A percentile compares a stretch with the other conserved stretches of the same genome.
phyloP scores from a whole-genome alignment of 2,888 invertebrate species.

The Eilema depressum region DNA sequence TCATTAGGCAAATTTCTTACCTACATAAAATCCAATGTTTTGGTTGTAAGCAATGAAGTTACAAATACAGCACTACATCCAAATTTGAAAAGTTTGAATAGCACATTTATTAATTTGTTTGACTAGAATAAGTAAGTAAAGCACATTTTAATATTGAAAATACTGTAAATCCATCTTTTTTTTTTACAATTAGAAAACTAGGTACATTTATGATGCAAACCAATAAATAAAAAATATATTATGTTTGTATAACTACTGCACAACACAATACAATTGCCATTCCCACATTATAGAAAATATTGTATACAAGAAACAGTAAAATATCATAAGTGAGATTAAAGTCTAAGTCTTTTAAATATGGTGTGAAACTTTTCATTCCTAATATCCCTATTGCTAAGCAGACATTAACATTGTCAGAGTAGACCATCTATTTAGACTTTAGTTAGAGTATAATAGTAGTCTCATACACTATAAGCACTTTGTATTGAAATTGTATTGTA shows the following conservation, averaged over 20 bases:
- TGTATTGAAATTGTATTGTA: neutral
- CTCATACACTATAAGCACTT: neutral
- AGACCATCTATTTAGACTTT: neutral
- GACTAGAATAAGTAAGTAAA: neutral
- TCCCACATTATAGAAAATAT: slow-evolving; percentile 60
- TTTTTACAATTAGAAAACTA: neutral
- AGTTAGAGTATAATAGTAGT: neutral
- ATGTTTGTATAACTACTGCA: slow-evolving; percentile 27
- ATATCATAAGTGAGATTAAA: slow-evolving; percentile 27
- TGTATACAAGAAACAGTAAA: slow-evolving; percentile 33
- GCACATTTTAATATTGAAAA: neutral
- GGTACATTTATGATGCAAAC: neutral
- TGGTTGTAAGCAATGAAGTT: too few species aligned
- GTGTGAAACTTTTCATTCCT: slow-evolving; percentile 18
- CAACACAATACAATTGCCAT: slow-evolving; percentile 59
- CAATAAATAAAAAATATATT: slow-evolving; percentile 18
- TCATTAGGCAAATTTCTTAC: too few species aligned
- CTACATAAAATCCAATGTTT: too few species aligned
- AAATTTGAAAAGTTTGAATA: neutral
- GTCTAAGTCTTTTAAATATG: slow-evolving; percentile 31
- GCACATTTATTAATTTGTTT: neutral
- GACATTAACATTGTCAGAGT: neutral
- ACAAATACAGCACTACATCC: too few species aligned
- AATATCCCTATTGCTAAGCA: neutral
- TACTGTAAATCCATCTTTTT: neutral